Percentiles rank a stretch among this genome's conserved stretches.
Conservation (phyloP, 1,140 invertebrate genomes). For the Olivierus martensii region DNA sequence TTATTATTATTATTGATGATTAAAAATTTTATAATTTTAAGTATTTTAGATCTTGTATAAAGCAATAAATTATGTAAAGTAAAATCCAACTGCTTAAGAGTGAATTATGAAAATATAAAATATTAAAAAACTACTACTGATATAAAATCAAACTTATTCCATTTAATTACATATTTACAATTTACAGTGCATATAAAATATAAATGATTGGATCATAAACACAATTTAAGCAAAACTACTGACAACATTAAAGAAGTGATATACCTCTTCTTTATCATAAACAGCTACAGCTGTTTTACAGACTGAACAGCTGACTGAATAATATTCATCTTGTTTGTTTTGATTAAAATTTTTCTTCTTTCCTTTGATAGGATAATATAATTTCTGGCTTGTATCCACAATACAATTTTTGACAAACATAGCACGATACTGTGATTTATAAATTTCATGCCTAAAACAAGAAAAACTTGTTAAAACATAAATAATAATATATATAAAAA, state of each 20-base stretch:
- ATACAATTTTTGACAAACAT: slow-evolving; percentile 50
- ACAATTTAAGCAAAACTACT: slow-evolving; percentile 28
- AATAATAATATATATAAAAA: too few relatives aligned
- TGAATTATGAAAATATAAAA: too few relatives aligned
- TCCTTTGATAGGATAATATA: slow-evolving; percentile 29
- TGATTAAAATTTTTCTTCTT: not conserved
- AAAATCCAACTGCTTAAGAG: too few relatives aligned
- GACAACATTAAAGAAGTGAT: slow-evolving; percentile 51
- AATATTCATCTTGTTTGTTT: slow-evolving; percentile 30
- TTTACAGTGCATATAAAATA: too few relatives aligned
- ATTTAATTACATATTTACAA: too few relatives aligned
- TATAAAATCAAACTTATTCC: too few relatives aligned
- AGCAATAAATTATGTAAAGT: too few relatives aligned
- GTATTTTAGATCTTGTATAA: too few relatives aligned
- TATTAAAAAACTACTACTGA: too few relatives aligned
- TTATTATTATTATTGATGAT: too few relatives aligned
- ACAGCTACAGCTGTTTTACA: slow-evolving; percentile 46
- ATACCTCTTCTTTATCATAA: slow-evolving; percentile 45
- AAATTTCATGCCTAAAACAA: slow-evolving; percentile 39
- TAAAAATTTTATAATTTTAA: too few relatives aligned
- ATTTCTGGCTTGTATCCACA: slow-evolving; percentile 32
- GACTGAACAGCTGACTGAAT: slow-evolving; percentile 41
- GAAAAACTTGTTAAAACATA: too few relatives aligned
- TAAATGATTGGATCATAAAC: not conserved
- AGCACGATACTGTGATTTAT: slow-evolving; percentile 44